Evolutionary conservation across 2,888 invertebrate genomes (phyloP).

Genomic region (Apamea crenata): DNA sequence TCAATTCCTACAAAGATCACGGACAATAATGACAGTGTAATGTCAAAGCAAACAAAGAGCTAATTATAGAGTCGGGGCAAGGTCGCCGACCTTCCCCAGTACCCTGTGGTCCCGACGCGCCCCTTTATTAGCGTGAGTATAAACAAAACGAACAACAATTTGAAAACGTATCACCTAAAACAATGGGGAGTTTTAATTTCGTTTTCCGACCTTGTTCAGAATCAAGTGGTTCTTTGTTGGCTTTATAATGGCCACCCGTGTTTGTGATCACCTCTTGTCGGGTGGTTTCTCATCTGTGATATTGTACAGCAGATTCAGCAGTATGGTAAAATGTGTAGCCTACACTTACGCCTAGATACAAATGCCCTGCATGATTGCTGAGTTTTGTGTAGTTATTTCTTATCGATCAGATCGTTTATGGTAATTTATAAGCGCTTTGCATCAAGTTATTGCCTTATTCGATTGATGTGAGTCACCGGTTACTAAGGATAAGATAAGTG

Average conservation of each 20-base stretch:
- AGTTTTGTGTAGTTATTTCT: slow-evolving; percentile 4
- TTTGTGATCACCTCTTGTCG: not conserved
- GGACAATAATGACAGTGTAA: slow-evolving; percentile 43
- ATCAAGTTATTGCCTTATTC: slow-evolving; percentile 46
- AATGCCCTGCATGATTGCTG: slow-evolving; percentile 8
- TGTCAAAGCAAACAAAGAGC: slow-evolving; percentile 67
- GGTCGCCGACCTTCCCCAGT: slow-evolving; percentile 82
- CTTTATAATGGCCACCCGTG: not conserved
- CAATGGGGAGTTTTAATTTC: slow-evolving; percentile 34
- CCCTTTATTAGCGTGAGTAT: slow-evolving; percentile 52
- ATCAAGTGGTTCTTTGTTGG: slow-evolving; percentile 29
- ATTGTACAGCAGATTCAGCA: not conserved
- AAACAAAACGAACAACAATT: slow-evolving; percentile 53
- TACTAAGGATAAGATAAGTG: slow-evolving; percentile 16
- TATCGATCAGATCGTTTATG: slow-evolving; percentile 41
- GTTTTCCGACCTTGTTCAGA: slow-evolving; percentile 15
- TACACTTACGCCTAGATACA: not conserved
- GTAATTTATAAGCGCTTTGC: slow-evolving; percentile 34
- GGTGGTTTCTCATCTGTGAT: not conserved
- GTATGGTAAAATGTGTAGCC: not conserved
- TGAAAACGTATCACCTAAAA: slow-evolving; percentile 44
- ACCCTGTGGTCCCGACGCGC: slow-evolving; percentile 60
- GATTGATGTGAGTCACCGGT: slow-evolving; percentile 22
- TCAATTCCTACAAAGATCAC: slow-evolving; percentile 16
- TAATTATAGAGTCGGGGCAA: slow-evolving; percentile 78